Evolutionary conservation across 2,888 invertebrate species (phyloP), one percentile per base, ranked within the genome.

Genomic region (Chesias legatella): DNA sequence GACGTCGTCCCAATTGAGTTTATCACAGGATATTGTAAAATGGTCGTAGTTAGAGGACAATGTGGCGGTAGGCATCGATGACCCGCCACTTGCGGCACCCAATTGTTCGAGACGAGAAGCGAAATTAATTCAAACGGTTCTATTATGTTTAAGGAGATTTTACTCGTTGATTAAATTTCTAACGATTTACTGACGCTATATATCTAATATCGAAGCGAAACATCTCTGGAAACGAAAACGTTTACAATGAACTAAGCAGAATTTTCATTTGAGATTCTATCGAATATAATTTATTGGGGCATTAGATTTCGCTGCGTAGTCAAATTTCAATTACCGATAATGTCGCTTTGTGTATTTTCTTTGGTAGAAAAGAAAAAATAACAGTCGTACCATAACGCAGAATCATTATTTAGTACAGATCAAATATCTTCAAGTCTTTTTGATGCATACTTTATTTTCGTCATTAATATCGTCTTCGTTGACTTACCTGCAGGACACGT

Each of bases 21-120:
- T 80, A 82, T 78, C 71, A 67, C 78, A 81, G 85, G 85, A 86
- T 84, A 86, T 84, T 79, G 81, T 83, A 78, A 83, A 83, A 83
- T 83, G 79, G 80, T 79, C 65, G 73, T 70, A 68, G 78, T 78
- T 79, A 61, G 51, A 60, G 61, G 46, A 73, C 73, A 71, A 73
- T 76, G 71, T 75, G 76, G 73, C 66, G 67, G 74, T 67, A 67
- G 68, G 67, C 78, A 79, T 79, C 68, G 78, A 77, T 69, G 73
- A 60, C 52, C 61, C 61, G 63, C 53, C 63, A 60, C 56, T 57
- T 53, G 58, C 10, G 22, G 63, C 56, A 58, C 60, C 57, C 53
- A 60, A 62, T 64, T 69, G 67, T 62, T 64, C 56, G 58, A 58
- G 57, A 51, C 52, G 56, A n/a, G 43, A 58, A 58, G 59, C 49